Evolutionary conservation across 2,797 vertebrate genomes (phyloP).

Genomic region (Platyrinchus mystaceus): DNA sequence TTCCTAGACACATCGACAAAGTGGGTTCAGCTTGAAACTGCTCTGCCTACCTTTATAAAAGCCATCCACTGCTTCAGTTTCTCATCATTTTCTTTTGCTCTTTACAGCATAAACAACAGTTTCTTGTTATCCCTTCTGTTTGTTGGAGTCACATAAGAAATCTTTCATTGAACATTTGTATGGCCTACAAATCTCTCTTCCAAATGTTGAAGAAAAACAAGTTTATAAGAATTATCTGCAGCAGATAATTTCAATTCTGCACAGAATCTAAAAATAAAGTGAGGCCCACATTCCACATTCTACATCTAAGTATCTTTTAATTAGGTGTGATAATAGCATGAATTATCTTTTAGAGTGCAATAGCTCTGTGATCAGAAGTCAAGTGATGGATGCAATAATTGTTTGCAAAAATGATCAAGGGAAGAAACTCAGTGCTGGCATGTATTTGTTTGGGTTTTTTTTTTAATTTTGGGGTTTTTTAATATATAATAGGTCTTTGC

Average conservation of each 20-base stretch:
- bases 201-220: not conserved
- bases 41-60: not conserved
- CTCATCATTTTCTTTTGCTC: not conserved
- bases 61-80: not conserved
- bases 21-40: not conserved
- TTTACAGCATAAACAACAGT: not conserved
- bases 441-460: not conserved
- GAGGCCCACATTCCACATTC: not conserved
- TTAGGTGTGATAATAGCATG: constrained; percentile 46
- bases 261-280: constrained; percentile 11
- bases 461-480: not conserved
- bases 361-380: constrained; percentile 30
- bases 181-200: not conserved
- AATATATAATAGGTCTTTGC: not conserved
- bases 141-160: not conserved
- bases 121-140: not conserved
- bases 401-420: not conserved
- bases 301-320: constrained; percentile 50
- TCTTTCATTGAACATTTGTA: not conserved
- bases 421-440: not conserved
- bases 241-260: constrained; percentile 2
- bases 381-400: not conserved
- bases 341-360: constrained; percentile 38
- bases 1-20: not conserved
- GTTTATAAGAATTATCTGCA: not conserved